Percentiles rank a stretch among this genome's conserved stretches.
These are phyloP conservation scores for Berghia stephanieae DNA, from an alignment of 1,140 invertebrate species.

Conservation along the genomic window DNA sequence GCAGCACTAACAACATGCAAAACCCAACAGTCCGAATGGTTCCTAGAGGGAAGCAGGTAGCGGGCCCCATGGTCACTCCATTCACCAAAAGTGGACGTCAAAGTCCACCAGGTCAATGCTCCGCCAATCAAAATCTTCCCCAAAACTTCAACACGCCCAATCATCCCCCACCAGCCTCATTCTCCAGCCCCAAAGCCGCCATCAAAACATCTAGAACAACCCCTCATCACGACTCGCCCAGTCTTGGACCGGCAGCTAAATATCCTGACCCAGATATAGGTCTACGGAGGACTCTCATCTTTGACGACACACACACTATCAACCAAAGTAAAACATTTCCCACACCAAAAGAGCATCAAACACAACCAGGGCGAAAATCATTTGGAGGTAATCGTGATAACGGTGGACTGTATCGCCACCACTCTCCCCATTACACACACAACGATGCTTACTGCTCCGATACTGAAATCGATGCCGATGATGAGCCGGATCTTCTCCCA, in stretches of 20 bases:
- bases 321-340: no score
- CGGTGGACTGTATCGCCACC: no score
- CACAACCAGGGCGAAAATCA: no score
- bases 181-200: neutral
- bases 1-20: no score
- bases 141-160: neutral
- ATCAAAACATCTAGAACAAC: no score
- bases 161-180: neutral
- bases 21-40: no score
- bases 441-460: constrained; percentile 9
- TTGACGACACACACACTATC: no score
- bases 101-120: constrained; percentile 60
- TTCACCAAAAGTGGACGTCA: no score
- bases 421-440: neutral
- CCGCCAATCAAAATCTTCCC: constrained; percentile 26
- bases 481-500: neutral
- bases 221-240: neutral
- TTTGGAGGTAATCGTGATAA: neutral
- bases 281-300: no score
- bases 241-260: constrained; percentile 23
- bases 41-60: no score
- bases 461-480: neutral
- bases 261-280: constrained; percentile 14
- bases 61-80: no score
- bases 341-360: neutral